These are phyloP conservation scores for Drosophila pseudotakahashii DNA, from an alignment of 2,888 invertebrate species.

Conservation along the genomic window DNA sequence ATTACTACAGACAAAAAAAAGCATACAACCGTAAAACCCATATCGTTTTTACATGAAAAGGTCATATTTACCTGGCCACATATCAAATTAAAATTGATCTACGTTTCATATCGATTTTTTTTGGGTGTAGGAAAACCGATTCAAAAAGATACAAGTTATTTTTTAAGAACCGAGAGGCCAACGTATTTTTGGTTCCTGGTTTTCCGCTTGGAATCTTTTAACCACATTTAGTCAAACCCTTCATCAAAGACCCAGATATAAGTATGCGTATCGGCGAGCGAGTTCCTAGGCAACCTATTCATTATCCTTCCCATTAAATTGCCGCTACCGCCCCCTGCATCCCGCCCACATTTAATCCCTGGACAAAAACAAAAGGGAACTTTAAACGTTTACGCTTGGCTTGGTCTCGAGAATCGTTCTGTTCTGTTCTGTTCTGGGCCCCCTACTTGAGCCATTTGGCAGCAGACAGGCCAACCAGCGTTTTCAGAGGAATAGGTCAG, in stretches of 20 bases:
- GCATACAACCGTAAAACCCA: no score
- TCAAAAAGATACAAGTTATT: no score
- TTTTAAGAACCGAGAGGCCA: background rate
- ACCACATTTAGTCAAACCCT: background rate
- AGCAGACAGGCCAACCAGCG: conserved; percentile 68
- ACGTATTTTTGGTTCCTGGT: background rate
- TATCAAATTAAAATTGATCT: no score
- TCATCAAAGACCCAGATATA: conserved; percentile 4
- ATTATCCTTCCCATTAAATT: conserved; percentile 19
- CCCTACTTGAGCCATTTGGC: conserved; percentile 42
- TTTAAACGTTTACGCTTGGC: conserved; percentile 68
- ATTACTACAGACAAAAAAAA: no score
- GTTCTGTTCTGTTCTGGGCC: conserved; percentile 20
- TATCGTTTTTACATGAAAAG: no score
- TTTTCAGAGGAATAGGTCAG: conserved; percentile 82
- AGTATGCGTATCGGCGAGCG: conserved; percentile 3
- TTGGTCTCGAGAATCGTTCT: conserved; percentile 56
- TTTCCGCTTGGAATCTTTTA: background rate
- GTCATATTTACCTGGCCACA: no score
- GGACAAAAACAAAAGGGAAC: conserved; percentile 43
- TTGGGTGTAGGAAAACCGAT: no score
- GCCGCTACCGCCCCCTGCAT: conserved; percentile 4
- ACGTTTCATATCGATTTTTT: no score
- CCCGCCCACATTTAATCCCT: conserved; percentile 20
- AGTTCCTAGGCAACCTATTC: conserved; percentile 9